phyloP scores from a whole-genome alignment of 2,113 vertebrate species.

The Forbesichthys papilliferus region DNA sequence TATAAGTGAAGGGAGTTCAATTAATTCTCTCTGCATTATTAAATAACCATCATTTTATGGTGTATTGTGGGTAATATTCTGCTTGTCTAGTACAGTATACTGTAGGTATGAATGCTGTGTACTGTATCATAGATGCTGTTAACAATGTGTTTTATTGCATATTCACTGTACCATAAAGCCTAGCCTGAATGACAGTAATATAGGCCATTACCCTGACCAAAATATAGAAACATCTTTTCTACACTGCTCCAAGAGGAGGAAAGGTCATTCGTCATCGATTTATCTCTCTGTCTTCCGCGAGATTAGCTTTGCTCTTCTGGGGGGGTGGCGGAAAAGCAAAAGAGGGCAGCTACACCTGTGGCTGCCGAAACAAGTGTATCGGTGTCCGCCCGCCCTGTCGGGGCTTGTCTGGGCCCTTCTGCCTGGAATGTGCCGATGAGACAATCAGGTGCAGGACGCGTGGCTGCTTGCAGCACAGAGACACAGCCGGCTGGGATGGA shows the following conservation, averaged over 20 bases:
- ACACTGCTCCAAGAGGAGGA: constrained; percentile 14
- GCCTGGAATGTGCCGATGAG: constrained; percentile 90
- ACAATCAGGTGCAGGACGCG: constrained; percentile 96
- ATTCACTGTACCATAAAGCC: not conserved
- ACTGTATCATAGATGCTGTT: too few relatives aligned
- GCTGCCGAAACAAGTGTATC: constrained; percentile 95
- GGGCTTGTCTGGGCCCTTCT: constrained; percentile 80
- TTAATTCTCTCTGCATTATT: not conserved
- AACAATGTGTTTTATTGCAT: too few relatives aligned
- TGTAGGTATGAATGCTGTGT: not conserved
- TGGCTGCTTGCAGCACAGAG: constrained; percentile 87
- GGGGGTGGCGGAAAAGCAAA: constrained; percentile 47
- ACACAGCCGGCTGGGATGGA: not conserved
- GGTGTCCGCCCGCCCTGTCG: constrained; percentile 85
- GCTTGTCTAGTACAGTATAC: not conserved
- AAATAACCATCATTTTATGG: not conserved
- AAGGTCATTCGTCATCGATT: constrained; percentile 50
- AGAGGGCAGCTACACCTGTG: constrained; percentile 90
- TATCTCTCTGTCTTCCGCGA: constrained; percentile 23
- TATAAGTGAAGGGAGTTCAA: constrained; percentile 12
- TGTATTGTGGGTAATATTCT: not conserved
- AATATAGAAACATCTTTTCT: constrained; percentile 26
- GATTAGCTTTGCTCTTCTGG: constrained; percentile 71
- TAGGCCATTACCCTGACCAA: constrained; percentile 32
- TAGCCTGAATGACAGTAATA: constrained; percentile 29